Evolutionary conservation across 2,797 vertebrate genomes (phyloP).

Genomic region (Phoeniculus purpureus): DNA sequence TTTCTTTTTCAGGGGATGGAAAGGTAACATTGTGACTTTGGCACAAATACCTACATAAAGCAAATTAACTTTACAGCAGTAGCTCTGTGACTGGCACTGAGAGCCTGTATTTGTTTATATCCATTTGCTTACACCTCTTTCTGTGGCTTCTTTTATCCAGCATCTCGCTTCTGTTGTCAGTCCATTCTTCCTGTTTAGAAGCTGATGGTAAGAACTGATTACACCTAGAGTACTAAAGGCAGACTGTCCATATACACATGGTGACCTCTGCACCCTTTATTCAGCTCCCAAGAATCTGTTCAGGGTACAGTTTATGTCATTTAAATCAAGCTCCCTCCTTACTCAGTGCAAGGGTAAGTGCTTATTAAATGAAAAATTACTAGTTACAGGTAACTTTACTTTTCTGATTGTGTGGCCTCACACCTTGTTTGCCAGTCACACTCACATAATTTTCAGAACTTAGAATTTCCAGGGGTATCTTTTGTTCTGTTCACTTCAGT

Average conservation of each 20-base stretch:
- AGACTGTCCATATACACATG: neutral
- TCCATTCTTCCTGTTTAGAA: neutral
- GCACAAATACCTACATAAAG: neutral
- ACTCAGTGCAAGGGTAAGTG: neutral
- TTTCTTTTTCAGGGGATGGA: conserved; percentile 39
- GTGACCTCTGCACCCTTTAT: neutral
- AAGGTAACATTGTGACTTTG: conserved; percentile 49
- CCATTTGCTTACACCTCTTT: neutral
- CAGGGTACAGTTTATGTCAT: neutral
- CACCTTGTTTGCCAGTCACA: neutral
- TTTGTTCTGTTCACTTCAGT: neutral
- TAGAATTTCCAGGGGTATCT: neutral
- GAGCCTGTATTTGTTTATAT: neutral
- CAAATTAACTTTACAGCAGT: neutral
- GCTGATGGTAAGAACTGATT: neutral
- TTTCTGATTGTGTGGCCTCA: neutral
- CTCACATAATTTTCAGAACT: neutral
- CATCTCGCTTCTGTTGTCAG: neutral
- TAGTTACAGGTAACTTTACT: neutral
- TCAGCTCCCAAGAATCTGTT: neutral
- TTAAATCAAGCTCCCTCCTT: neutral
- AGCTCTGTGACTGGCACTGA: neutral
- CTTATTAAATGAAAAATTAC: neutral
- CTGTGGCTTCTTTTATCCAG: neutral
- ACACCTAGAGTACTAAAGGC: neutral